Conservation (phyloP, 2,888 invertebrate species). For the Agapetus fuscipes region DNA sequence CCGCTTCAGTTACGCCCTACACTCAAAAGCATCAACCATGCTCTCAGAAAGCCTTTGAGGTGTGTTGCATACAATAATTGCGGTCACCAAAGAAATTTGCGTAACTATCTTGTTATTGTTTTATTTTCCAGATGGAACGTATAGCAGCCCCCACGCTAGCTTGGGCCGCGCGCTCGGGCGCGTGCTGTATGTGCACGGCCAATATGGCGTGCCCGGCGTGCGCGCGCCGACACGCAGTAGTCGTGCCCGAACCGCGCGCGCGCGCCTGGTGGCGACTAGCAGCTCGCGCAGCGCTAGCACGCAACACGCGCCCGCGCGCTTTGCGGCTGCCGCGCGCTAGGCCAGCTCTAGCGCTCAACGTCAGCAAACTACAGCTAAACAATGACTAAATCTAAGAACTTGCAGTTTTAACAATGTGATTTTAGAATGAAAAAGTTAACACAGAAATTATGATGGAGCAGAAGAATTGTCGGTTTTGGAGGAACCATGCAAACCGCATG, state of each 20-base stretch:
- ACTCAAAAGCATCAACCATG: too few species aligned
- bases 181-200: slow-evolving; percentile 24
- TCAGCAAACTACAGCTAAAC: background rate
- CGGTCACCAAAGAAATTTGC: too few species aligned
- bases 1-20: too few species aligned
- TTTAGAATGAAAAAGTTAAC: too few species aligned
- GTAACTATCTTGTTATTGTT: too few species aligned
- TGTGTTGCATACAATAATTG: too few species aligned
- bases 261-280: slow-evolving; percentile 17
- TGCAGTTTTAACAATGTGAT: too few species aligned
- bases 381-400: too few species aligned
- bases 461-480: too few species aligned
- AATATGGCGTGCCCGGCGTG: slow-evolving; percentile 27
- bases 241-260: slow-evolving; percentile 25
- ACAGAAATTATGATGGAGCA: too few species aligned
- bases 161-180: slow-evolving; percentile 44
- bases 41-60: too few species aligned
- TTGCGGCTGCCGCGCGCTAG: slow-evolving; percentile 9
- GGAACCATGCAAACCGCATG: too few species aligned
- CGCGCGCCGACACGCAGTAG: slow-evolving; percentile 35
- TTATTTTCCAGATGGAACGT: slow-evolving; percentile 55
- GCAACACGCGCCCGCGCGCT: background rate
- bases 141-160: slow-evolving; percentile 59
- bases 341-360: slow-evolving; percentile 3
- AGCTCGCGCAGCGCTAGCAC: slow-evolving; percentile 2